These are phyloP conservation scores for Diploptera punctata DNA, from an alignment of 2,888 invertebrate species.

Conservation along the genomic window DNA sequence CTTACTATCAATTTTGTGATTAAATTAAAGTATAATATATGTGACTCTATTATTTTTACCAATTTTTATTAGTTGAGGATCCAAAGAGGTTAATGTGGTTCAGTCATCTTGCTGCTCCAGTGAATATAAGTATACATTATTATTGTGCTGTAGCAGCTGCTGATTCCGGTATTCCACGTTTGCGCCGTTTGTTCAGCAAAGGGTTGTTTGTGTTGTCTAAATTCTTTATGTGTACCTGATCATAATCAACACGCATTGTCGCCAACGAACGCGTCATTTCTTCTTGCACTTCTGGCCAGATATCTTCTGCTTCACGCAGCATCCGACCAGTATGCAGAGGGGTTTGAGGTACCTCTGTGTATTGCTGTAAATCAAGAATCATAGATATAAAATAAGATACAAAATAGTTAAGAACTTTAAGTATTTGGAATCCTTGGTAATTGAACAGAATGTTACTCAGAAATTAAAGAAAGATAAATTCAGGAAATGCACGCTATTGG, in stretches of 20 bases:
- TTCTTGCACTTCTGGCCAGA: slow-evolving; percentile 98
- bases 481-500: too few species aligned
- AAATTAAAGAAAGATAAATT: too few species aligned
- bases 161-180: slow-evolving; percentile 24
- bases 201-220: slow-evolving; percentile 93
- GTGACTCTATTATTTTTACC: too few species aligned
- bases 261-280: slow-evolving; percentile 98
- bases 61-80: too few species aligned
- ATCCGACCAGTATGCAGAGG: slow-evolving; percentile 91
- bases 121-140: background rate
- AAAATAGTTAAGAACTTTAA: too few species aligned
- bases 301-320: slow-evolving; percentile 88
- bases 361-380: slow-evolving; percentile 66
- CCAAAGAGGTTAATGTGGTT: too few species aligned
- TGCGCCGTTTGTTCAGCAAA: slow-evolving; percentile 78
- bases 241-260: slow-evolving; percentile 98
- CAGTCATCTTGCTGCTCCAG: background rate
- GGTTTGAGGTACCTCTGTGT: slow-evolving; percentile 91
- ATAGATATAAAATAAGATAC: too few species aligned
- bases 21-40: too few species aligned
- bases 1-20: too few species aligned
- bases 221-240: slow-evolving; percentile 91
- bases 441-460: too few species aligned
- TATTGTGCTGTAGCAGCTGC: slow-evolving; percentile 1
- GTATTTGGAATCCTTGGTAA: too few species aligned